Evolutionary conservation across 2,113 vertebrate genomes (phyloP).

Genomic region (Hydrolagus affinis): DNA sequence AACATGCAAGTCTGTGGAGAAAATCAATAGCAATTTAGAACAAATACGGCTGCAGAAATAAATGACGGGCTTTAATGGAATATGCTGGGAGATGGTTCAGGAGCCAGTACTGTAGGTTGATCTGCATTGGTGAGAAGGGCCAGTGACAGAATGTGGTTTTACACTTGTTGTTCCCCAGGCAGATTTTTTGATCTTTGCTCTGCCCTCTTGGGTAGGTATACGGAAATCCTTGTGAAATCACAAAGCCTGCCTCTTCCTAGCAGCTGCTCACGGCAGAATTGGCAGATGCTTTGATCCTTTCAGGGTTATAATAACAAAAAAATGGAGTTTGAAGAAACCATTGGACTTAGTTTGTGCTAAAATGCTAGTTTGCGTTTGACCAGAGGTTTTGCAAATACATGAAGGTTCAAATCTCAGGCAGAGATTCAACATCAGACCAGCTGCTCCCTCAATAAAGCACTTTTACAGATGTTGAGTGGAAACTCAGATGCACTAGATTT

Average conservation of each 20-base stretch:
- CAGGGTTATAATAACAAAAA: neutral
- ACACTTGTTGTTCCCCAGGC: neutral
- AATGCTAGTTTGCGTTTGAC: neutral
- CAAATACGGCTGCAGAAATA: neutral
- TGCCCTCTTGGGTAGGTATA: neutral
- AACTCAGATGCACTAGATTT: neutral
- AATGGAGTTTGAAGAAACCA: neutral
- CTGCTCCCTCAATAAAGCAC: neutral
- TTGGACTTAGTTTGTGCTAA: neutral
- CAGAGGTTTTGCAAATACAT: neutral
- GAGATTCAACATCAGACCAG: neutral
- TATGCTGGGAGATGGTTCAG: neutral
- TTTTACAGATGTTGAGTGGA: neutral
- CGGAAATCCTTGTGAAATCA: neutral
- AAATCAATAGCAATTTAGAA: neutral
- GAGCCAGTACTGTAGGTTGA: neutral
- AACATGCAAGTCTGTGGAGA: neutral
- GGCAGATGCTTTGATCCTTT: neutral
- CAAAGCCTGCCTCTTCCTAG: neutral
- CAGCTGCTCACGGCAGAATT: neutral
- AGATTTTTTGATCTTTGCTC: neutral
- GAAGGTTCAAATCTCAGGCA: neutral
- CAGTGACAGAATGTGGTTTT: neutral
- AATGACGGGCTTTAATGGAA: neutral
- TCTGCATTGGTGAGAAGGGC: neutral